Evolutionary conservation across 2,113 vertebrate species (phyloP).

Genomic region (Hassar affinis): DNA sequence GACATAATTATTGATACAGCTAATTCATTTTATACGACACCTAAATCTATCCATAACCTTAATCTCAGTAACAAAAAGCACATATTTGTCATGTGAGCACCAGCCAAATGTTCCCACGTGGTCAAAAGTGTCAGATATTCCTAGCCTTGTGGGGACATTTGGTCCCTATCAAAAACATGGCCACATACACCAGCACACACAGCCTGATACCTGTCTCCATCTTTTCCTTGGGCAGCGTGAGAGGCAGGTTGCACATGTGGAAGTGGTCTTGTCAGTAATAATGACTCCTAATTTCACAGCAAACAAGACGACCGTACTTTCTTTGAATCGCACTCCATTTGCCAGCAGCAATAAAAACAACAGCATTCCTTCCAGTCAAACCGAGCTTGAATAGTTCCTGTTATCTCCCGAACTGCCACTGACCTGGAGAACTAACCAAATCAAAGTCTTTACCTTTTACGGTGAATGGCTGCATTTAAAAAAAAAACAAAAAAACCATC

Average conservation of each 20-base stretch:
- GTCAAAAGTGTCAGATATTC: not conserved
- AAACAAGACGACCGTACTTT: conserved; percentile 45
- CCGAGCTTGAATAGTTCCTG: conserved; percentile 26
- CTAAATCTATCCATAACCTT: not conserved
- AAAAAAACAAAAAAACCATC: conserved; percentile 23
- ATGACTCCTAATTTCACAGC: conserved; percentile 52
- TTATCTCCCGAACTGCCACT: conserved; percentile 53
- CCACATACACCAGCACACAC: not conserved
- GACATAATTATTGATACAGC: not conserved
- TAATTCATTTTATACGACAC: not conserved
- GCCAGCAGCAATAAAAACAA: conserved; percentile 41
- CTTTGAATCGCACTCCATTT: conserved; percentile 54
- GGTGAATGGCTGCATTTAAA: conserved; percentile 41
- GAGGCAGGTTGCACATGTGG: conserved; percentile 45
- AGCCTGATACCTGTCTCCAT: not conserved
- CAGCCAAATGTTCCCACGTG: not conserved
- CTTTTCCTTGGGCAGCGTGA: conserved; percentile 13
- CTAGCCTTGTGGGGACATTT: not conserved
- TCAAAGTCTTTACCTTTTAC: conserved; percentile 48
- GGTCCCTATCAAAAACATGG: not conserved
- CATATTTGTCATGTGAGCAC: not conserved
- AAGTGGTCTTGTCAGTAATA: conserved; percentile 47
- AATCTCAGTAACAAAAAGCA: not conserved
- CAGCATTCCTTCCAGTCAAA: conserved; percentile 37
- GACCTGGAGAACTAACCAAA: conserved; percentile 48